Percentiles rank a stretch among this genome's conserved stretches.
phyloP scores from a whole-genome alignment of 2,797 vertebrate species.

The Etheostoma perlongum region DNA sequence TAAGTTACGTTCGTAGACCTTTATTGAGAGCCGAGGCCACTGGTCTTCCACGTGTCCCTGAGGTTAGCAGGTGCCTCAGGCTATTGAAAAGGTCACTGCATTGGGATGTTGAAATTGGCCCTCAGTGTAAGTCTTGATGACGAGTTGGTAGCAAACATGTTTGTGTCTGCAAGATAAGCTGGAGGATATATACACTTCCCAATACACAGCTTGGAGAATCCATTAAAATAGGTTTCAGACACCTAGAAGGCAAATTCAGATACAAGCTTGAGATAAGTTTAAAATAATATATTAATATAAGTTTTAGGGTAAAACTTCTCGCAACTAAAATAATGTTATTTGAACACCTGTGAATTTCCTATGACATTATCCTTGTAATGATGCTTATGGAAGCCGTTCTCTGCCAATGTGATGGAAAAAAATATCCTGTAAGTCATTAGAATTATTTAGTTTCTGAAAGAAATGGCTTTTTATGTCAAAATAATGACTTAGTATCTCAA shows the following conservation, averaged over 20 bases:
- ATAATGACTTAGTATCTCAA: too few species aligned
- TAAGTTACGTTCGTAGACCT: background rate
- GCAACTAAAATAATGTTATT: background rate
- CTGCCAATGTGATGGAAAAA: too few species aligned
- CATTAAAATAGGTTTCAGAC: background rate
- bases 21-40: slow-evolving; percentile 40
- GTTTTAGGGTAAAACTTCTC: background rate
- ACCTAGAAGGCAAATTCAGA: slow-evolving; percentile 12
- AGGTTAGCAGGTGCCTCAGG: slow-evolving; percentile 54
- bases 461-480: too few species aligned
- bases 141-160: slow-evolving; percentile 7
- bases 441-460: too few species aligned
- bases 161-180: slow-evolving; percentile 42
- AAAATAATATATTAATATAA: background rate
- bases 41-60: slow-evolving; percentile 13
- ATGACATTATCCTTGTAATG: background rate
- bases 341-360: too few species aligned
- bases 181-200: background rate
- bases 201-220: slow-evolving; percentile 18
- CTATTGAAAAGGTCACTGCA: slow-evolving; percentile 54
- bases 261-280: background rate
- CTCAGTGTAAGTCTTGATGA: slow-evolving; percentile 9
- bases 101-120: slow-evolving; percentile 43
- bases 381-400: background rate
- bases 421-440: too few species aligned